These are phyloP conservation scores for Nothoprocta pentlandii DNA, from an alignment of 2,113 vertebrate species.

Conservation along the genomic window DNA sequence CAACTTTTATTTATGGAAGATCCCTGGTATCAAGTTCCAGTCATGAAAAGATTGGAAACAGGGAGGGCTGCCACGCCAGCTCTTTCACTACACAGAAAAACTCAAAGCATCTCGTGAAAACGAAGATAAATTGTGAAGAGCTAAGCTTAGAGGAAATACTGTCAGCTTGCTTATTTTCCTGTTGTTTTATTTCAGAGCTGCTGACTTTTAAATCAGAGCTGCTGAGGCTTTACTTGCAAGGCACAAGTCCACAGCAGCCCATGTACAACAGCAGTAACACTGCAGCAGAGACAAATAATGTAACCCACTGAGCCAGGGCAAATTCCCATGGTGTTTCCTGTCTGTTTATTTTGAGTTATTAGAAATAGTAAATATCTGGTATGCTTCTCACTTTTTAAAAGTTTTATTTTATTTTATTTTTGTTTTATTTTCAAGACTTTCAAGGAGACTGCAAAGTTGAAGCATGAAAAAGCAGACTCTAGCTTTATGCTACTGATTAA, in stretches of 20 bases:
- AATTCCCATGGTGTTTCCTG: neutral
- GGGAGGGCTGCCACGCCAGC: neutral
- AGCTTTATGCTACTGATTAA: neutral
- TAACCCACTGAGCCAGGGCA: neutral
- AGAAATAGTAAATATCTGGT: neutral
- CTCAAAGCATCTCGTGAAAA: neutral
- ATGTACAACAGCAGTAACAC: neutral
- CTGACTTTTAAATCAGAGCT: neutral
- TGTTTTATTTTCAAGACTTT: neutral
- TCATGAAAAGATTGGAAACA: neutral
- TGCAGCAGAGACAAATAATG: neutral
- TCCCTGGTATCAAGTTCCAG: neutral
- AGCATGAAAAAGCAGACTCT: neutral
- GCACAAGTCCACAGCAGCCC: neutral
- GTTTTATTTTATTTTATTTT: neutral
- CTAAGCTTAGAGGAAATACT: neutral
- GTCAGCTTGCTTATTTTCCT: neutral
- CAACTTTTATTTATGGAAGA: neutral
- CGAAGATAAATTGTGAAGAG: neutral
- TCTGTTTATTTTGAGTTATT: neutral
- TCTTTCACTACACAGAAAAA: neutral
- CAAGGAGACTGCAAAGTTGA: neutral
- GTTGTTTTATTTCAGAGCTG: conserved; percentile 17
- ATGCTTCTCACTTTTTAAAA: neutral
- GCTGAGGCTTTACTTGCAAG: neutral